These are phyloP conservation scores for Xiphophorus birchmanni DNA, from an alignment of 2,797 vertebrate genomes.

Conservation along the genomic window DNA sequence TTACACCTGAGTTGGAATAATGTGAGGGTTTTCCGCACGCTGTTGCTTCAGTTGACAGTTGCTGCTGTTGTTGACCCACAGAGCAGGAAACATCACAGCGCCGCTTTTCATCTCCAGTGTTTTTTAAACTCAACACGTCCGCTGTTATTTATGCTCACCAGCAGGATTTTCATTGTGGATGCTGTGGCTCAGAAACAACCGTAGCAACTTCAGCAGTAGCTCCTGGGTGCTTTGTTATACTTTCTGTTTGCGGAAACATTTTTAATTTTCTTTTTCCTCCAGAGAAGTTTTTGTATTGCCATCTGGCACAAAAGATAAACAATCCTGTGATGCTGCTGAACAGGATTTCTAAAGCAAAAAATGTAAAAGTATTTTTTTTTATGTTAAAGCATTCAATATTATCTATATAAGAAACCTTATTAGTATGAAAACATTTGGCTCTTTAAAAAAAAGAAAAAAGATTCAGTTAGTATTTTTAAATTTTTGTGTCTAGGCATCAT, in stretches of 20 bases:
- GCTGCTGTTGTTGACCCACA: conserved; percentile 20
- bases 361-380: too few relatives aligned
- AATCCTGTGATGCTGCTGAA: not conserved
- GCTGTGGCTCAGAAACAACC: not conserved
- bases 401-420: too few relatives aligned
- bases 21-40: not conserved
- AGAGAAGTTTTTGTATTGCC: conserved; percentile 14
- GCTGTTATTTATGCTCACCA: conserved; percentile 18
- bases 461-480: not conserved
- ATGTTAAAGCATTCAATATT: too few relatives aligned
- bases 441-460: not conserved
- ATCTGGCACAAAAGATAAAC: conserved; percentile 5
- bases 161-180: conserved; percentile 6
- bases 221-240: conserved; percentile 7
- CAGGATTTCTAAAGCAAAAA: not conserved
- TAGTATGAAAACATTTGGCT: not conserved
- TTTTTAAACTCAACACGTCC: conserved; percentile 14
- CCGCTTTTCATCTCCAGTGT: not conserved
- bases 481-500: conserved; percentile 83
- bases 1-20: conserved; percentile 21
- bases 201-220: conserved; percentile 3
- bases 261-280: not conserved
- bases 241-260: conserved; percentile 5
- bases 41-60: conserved; percentile 16
- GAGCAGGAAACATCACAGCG: conserved; percentile 11